phyloP scores from a whole-genome alignment of 2,113 vertebrate genomes.

The Pomatostomus ruficeps region DNA sequence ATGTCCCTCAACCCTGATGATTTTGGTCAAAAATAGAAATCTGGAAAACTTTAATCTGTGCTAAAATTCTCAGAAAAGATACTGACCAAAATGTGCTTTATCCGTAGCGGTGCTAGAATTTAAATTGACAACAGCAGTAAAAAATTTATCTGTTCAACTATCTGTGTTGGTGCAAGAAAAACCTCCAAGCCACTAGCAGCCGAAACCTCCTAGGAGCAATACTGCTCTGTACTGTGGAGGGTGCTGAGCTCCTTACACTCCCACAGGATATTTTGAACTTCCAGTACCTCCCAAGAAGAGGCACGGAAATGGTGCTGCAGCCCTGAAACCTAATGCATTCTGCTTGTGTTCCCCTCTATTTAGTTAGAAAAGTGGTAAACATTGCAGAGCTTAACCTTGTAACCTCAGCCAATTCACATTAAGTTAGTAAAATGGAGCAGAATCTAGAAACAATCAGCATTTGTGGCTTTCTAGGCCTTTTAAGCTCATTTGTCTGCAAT shows the following conservation, averaged over 20 bases:
- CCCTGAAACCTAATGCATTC: neutral
- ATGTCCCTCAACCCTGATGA: neutral
- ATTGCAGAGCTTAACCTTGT: constrained; percentile 43
- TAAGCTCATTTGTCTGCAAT: constrained; percentile 9
- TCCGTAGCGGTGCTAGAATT: neutral
- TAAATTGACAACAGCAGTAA: neutral
- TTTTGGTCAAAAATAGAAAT: neutral
- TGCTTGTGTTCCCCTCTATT: neutral
- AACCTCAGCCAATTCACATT: constrained; percentile 39
- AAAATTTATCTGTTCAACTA: fast-evolving
- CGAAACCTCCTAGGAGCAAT: neutral
- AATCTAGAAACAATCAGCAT: constrained; percentile 25
- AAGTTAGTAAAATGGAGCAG: constrained; percentile 18
- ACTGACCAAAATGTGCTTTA: neutral
- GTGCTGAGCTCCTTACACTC: neutral
- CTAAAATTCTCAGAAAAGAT: neutral
- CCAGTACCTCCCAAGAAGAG: constrained; percentile 27
- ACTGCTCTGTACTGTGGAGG: neutral
- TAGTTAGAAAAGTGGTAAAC: constrained; percentile 37
- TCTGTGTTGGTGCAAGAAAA: neutral
- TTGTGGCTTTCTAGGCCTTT: constrained; percentile 35
- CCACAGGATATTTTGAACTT: neutral
- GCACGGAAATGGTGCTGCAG: neutral
- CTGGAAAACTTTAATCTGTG: neutral
- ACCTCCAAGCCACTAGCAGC: neutral